A percentile compares a stretch with the other conserved stretches of the same genome.
phyloP scores from a whole-genome alignment of 1,140 invertebrate genomes.

The Leptonema lineaticorne region DNA sequence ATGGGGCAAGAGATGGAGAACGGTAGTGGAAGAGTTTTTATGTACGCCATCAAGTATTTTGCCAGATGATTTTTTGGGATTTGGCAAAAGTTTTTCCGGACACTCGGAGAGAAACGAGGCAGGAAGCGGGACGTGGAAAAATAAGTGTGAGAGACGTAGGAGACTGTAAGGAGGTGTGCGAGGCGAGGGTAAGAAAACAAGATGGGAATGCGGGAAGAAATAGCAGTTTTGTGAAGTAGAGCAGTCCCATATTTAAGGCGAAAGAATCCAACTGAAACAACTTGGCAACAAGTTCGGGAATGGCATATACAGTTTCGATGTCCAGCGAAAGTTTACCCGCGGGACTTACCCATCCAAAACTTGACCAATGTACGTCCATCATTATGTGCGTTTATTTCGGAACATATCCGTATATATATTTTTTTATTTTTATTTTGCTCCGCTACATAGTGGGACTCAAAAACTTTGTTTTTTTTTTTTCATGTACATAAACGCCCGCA shows the following conservation, averaged over 20 bases:
- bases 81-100: neutral
- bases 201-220: neutral
- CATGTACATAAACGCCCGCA: too few species aligned
- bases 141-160: too few species aligned
- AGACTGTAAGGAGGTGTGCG: too few species aligned
- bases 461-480: too few species aligned
- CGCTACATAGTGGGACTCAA: too few species aligned
- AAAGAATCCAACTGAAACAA: conserved; percentile 11
- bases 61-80: conserved; percentile 4
- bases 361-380: conserved; percentile 8
- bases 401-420: neutral
- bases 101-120: too few species aligned
- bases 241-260: conserved; percentile 17
- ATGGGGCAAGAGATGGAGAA: neutral
- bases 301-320: neutral
- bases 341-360: neutral
- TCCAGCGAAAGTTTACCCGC: conserved; percentile 13
- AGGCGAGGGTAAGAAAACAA: too few species aligned
- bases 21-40: conserved; percentile 1
- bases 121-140: too few species aligned
- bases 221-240: neutral
- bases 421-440: too few species aligned
- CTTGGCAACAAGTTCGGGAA: conserved; percentile 1
- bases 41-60: neutral
- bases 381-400: neutral